Evolutionary conservation across 2,888 invertebrate genomes (phyloP), one percentile per base, ranked within the genome.

Genomic region (Parapristionchus giblindavisi): DNA sequence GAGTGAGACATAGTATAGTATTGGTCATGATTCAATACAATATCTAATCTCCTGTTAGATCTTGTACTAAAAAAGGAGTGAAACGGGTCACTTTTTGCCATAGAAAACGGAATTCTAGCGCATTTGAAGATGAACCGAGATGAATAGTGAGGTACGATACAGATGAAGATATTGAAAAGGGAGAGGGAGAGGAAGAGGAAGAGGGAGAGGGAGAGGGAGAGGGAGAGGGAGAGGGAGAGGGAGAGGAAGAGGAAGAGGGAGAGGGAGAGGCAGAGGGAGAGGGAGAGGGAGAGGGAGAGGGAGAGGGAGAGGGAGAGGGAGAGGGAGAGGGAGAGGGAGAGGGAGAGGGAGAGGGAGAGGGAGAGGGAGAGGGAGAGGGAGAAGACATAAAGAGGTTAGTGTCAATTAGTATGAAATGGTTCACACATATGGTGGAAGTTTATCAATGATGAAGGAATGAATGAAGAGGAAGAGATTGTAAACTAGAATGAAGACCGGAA

Each of bases 401-500:
- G 43, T 43, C 17, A 14, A 17, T 43, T 8, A 43, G 61, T 29
- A 14, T 61, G 36, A 24, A 8, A 1, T 1, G 27, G 38, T 61
- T 61, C 40, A 61, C 60, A 61, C 61, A 61, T 61, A 27, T 43
- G 43, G 61, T 21, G 6, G 27, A 36, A 60, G 60, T 60, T n/a
- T 40, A 3, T 61, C 36, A 27, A 61, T 61, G 38, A 61, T 38
- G 36, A 3, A 60, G n/a, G 11, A 32, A 36, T 21, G 61, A 61
- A 24, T 36, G 61, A 61, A 61, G 38, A 61, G 34, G n/a, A 61
- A n/a, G 40, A 60, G 60, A 60, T 60, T 60, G 60, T 60, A 60
- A 60, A 60, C 60, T 36, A 60, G 60, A 17, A n/a, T n/a, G n/a
- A 36, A 34, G 60, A 61, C 61, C 61, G 61, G 61, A 61, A 61